Base-by-base conservation (phyloP, 2,797 vertebrate species). In the Podarcis lilfordi region DNA sequence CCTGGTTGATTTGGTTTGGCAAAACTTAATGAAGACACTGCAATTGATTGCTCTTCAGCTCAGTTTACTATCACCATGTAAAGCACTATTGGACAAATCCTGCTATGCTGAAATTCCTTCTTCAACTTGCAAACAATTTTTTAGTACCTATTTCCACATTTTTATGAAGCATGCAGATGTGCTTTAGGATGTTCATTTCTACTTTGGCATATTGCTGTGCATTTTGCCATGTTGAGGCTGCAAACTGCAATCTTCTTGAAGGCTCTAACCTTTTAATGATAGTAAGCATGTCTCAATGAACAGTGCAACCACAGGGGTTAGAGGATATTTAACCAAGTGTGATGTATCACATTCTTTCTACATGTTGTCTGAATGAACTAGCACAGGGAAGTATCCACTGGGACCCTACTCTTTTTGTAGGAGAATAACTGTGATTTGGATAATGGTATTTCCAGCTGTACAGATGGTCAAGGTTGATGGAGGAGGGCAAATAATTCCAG, bases 381-480 rank as follows among this genome's bases (percentile, higher is more conserved):
- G 89, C 55, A 82, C 61, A 71, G 71, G 84, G 85, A 91, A 92
- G 89, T 89, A 93, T 88, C 93, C 94, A 92, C 5, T 85, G 92
- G 91, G 94, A 95, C 88, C 75, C 64, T 86, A 81, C 80, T 89
- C 91, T 59, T 92, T 88, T 89, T 91, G 84, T 86, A 93, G 89
- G 90, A 95, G 91, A 84, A 92, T 88, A 93, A 94, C 91, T 93
- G 79, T 85, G 89, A 80, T 90, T 86, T 92, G 85, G 85, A 91
- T 93, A 95, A 95, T 94, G 91, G 77, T 88, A 88, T 93, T 96
- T 92, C 92, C 94, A 96, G 93, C 91, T 95, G 94, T 91, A 93
- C 92, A 93, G 89, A 92, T 94, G 92, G 92, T 92, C 88, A 90
- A 17, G 92, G 88, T 77, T 90, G 86, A 91, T 81, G 79, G 88